Evolutionary conservation across 2,797 vertebrate genomes (phyloP), one percentile per base, ranked within the genome.

Genomic region (Morelia viridis): DNA sequence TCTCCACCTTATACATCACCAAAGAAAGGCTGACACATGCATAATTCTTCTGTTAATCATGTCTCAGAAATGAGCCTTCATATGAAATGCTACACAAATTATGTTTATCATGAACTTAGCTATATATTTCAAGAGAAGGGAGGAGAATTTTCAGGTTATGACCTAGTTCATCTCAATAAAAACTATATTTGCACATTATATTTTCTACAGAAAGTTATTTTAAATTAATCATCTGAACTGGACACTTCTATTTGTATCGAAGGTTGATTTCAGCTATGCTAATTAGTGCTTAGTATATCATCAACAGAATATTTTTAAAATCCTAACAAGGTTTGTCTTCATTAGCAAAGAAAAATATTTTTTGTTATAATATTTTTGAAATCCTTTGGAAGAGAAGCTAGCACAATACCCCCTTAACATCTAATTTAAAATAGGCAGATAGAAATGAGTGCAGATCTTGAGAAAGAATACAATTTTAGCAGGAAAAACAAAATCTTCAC

Each of bases 381-480:
- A 62, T 7, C 35, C n/a, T 56, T 90, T 86, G 93, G 95, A 96
- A 90, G 92, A 95, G 93, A 95, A 91, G 0, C 92, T 95, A 93
- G 88, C 92, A 68, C 71, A 24, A 0, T 41, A 83, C 91, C 93
- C 1, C 94, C 92, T 92, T 93, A 94, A 93, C 89, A 15, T 1
- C 88, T n/a, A 85, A 86, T 57, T 89, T 2, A 89, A 88, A 88
- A 91, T 0, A 84, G 76, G 60, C 57, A 86, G 87, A n/a, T 89
- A 92, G 76, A 89, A 91, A 90, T 58, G 1, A 17, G 17, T 92
- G 35, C 94, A 61, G 64, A 88, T 22, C 89, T 61, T 85, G 17
- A 65, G 90, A 90, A 65, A 1, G 57, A 0, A 92, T 35, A 26
- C 89, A 24, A 89, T 87, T 80, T 91, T 57, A 28, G 50, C 71